Conservation (phyloP, 2,888 invertebrate species). For the Ectemnius lituratus region DNA sequence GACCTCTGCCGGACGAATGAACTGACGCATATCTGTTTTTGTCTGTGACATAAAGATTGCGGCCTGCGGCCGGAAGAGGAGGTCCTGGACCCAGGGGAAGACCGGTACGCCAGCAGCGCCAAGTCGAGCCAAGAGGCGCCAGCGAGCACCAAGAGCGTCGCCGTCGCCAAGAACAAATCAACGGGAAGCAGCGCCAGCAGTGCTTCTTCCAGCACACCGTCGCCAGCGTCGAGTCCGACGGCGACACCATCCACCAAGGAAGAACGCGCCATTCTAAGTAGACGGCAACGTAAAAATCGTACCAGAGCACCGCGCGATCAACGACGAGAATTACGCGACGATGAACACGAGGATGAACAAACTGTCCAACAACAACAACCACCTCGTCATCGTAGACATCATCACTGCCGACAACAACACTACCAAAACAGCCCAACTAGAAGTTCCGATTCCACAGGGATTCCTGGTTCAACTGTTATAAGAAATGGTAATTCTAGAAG, state of each 20-base stretch:
- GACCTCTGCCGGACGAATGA: slow-evolving; percentile 37
- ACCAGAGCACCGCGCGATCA: slow-evolving; percentile 63
- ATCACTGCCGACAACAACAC: slow-evolving; percentile 30
- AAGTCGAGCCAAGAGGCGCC: slow-evolving; percentile 69
- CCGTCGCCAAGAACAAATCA: slow-evolving; percentile 15
- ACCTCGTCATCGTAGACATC: slow-evolving; percentile 15
- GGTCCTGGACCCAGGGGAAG: slow-evolving; percentile 76
- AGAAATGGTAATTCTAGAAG: neutral
- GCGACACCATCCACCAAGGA: slow-evolving; percentile 60
- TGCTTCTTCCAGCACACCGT: neutral
- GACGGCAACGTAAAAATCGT: slow-evolving; percentile 80
- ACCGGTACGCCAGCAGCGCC: slow-evolving; percentile 60
- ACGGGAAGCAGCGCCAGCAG: neutral
- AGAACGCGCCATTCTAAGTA: slow-evolving; percentile 77
- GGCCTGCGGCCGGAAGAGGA: slow-evolving; percentile 77
- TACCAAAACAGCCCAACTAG: slow-evolving; percentile 17
- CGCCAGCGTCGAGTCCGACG: neutral
- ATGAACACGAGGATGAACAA: slow-evolving; percentile 54
- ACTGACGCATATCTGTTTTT: slow-evolving; percentile 70
- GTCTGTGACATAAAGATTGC: slow-evolving; percentile 74
- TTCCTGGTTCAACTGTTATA: neutral
- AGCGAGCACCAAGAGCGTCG: slow-evolving; percentile 10
- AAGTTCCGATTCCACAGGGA: neutral
- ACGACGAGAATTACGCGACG: slow-evolving; percentile 51
- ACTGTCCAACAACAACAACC: slow-evolving; percentile 23